A percentile compares a stretch with the other conserved stretches of the same genome.
Conservation (phyloP, 2,888 invertebrate species). For the Yponomeuta plumbellus region DNA sequence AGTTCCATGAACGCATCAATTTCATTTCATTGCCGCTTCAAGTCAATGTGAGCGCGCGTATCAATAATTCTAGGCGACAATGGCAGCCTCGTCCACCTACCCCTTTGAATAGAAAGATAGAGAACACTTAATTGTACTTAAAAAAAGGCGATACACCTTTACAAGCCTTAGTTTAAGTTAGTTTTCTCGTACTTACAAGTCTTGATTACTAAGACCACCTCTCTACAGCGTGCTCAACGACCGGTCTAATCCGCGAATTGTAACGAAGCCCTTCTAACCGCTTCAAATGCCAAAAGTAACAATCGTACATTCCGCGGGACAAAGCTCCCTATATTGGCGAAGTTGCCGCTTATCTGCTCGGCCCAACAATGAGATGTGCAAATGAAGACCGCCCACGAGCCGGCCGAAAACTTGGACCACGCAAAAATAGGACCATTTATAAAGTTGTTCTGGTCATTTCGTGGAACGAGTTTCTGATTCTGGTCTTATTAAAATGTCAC, state of each 20-base stretch:
- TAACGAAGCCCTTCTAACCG: neutral
- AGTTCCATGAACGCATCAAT: too few species aligned
- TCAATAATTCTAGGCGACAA: too few species aligned
- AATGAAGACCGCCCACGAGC: slow-evolving; percentile 43
- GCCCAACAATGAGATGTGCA: slow-evolving; percentile 43
- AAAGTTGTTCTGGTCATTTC: neutral
- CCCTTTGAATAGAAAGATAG: too few species aligned
- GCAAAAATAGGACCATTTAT: neutral
- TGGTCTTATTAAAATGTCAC: too few species aligned
- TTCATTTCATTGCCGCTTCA: too few species aligned
- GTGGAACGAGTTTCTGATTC: neutral
- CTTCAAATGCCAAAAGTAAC: slow-evolving; percentile 1
- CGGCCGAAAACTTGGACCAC: neutral
- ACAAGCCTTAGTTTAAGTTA: too few species aligned
- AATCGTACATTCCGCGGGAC: slow-evolving; percentile 1
- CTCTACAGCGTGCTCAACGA: neutral
- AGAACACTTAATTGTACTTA: too few species aligned
- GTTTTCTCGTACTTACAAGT: neutral
- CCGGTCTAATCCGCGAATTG: neutral
- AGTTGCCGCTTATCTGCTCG: slow-evolving; percentile 7
- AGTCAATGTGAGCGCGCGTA: too few species aligned
- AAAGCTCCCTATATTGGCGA: slow-evolving; percentile 9
- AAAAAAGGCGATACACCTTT: too few species aligned
- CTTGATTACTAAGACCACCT: neutral
- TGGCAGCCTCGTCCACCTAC: too few species aligned